These are phyloP conservation scores for Tauraco hartlaubi DNA, from an alignment of 2,797 vertebrate species.

Conservation along the genomic window DNA sequence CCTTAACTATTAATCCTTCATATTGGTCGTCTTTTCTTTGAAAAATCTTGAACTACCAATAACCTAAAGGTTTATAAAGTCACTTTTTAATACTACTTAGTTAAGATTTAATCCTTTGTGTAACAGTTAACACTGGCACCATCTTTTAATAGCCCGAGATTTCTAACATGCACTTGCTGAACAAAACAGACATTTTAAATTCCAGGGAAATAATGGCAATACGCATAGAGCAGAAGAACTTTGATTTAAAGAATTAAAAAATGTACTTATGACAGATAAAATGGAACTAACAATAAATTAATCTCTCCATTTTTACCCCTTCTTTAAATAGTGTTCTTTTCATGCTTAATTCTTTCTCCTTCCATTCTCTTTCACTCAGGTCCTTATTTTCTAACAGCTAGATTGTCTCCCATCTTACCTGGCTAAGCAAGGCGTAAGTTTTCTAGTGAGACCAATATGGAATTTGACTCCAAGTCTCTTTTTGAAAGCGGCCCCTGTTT, in stretches of 20 bases:
- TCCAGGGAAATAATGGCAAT: slow-evolving; percentile 40
- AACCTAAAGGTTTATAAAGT: slow-evolving; percentile 62
- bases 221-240: slow-evolving; percentile 11
- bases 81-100: slow-evolving; percentile 66
- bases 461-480: slow-evolving; percentile 10
- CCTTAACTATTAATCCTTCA: slow-evolving; percentile 69
- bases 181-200: slow-evolving; percentile 51
- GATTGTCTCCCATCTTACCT: slow-evolving; percentile 1
- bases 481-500: neutral
- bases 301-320: slow-evolving; percentile 36
- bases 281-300: slow-evolving; percentile 48
- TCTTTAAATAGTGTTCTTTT: slow-evolving; percentile 45
- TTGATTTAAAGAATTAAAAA: slow-evolving; percentile 52
- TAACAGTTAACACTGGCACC: slow-evolving; percentile 50
- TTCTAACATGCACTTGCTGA: slow-evolving; percentile 36
- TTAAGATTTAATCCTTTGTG: slow-evolving; percentile 61
- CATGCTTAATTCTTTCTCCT: neutral
- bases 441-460: neutral
- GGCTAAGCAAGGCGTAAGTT: slow-evolving; percentile 18
- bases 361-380: slow-evolving; percentile 8
- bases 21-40: slow-evolving; percentile 62
- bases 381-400: slow-evolving; percentile 20
- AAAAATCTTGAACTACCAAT: slow-evolving; percentile 55
- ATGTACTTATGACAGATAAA: slow-evolving; percentile 47
- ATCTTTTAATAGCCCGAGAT: slow-evolving; percentile 51